A percentile compares a stretch with the other conserved stretches of the same genome.
Evolutionary conservation across 2,113 vertebrate genomes (phyloP).

Genomic region (Nyctereutes procyonoides): DNA sequence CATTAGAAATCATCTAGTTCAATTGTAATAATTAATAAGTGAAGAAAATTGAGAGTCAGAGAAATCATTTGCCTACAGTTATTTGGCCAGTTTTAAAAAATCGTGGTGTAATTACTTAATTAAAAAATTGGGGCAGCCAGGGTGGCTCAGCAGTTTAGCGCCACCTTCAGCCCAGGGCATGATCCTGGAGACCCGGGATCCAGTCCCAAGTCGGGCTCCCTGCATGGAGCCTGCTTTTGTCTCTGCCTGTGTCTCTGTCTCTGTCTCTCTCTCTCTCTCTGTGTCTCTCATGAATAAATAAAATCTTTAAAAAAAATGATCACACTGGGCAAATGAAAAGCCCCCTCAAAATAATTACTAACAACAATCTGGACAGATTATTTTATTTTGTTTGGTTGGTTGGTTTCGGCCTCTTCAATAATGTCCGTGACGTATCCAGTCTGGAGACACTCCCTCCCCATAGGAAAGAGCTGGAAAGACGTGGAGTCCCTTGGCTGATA

Average conservation of each 20-base stretch:
- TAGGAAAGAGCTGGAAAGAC: neutral
- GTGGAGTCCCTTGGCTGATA: neutral
- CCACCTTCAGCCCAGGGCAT: too few relatives aligned
- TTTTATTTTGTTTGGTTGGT: neutral
- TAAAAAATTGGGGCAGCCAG: neutral
- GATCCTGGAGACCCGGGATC: too few relatives aligned
- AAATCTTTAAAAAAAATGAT: neutral
- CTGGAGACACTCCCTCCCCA: neutral
- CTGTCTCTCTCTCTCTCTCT: too few relatives aligned
- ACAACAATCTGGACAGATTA: neutral
- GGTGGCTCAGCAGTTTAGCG: too few relatives aligned
- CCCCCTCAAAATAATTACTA: constrained; percentile 10
- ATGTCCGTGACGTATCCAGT: neutral
- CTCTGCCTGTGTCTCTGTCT: too few relatives aligned
- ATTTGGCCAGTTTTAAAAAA: neutral
- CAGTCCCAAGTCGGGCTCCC: too few relatives aligned
- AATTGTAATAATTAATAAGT: neutral
- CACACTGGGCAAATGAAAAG: neutral
- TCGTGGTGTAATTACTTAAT: neutral
- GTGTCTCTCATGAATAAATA: too few relatives aligned
- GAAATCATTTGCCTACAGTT: neutral
- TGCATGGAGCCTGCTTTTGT: too few relatives aligned
- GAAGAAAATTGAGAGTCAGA: neutral
- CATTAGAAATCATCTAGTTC: neutral
- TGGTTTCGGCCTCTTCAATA: neutral